Conservation (phyloP, 2,888 invertebrate genomes). For the Eustalomyia histrio region DNA sequence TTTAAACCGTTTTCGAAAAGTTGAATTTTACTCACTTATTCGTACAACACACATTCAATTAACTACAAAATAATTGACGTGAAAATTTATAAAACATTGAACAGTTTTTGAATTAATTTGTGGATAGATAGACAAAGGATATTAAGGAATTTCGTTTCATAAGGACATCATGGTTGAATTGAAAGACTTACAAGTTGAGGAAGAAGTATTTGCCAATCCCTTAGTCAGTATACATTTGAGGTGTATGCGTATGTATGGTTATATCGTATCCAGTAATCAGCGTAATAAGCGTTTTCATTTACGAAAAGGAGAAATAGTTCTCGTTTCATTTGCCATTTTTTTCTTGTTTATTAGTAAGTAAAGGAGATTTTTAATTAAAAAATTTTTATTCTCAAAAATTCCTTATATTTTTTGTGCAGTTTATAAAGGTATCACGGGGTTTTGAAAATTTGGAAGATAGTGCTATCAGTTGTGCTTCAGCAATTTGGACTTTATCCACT, state of each 20-base stretch:
- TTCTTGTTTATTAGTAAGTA: conserved; percentile 67
- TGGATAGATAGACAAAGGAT: no score
- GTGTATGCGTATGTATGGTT: conserved; percentile 70
- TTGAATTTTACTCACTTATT: no score
- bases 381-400: conserved; percentile 35
- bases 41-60: no score
- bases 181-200: conserved; percentile 37
- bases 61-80: no score
- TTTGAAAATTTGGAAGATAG: conserved; percentile 67
- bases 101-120: no score
- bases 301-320: conserved; percentile 69
- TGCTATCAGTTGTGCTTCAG: conserved; percentile 71
- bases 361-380: not conserved
- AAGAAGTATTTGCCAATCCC: conserved; percentile 68
- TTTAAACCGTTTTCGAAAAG: no score
- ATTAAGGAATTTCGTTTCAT: no score
- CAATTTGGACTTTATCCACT: conserved; percentile 70
- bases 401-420: not conserved
- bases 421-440: conserved; percentile 61
- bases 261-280: conserved; percentile 68
- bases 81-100: no score
- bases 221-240: conserved; percentile 69
- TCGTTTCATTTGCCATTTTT: conserved; percentile 70
- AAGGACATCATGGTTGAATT: conserved; percentile 36
- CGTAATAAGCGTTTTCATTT: conserved; percentile 60